Evolutionary conservation across 2,113 vertebrate species (phyloP), one percentile per base, ranked within the genome.

Genomic region (Callopanchax toddi): DNA sequence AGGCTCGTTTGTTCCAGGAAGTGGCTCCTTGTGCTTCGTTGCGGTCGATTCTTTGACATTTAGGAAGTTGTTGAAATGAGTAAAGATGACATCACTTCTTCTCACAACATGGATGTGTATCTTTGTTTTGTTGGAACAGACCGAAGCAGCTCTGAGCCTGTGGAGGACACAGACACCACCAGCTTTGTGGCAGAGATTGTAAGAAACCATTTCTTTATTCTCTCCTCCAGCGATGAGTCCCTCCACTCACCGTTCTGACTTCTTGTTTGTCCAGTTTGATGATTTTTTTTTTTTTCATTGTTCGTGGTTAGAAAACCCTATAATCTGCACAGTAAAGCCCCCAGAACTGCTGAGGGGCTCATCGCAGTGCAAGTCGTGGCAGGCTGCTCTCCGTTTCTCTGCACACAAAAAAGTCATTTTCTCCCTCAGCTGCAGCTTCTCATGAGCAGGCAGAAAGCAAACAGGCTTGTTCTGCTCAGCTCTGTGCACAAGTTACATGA

Each of bases 151-250:
- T 94, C 94, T 67, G 95, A 95, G 60, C 97, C 97, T 0, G 96
- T 99, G 79, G 96, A 99, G 81, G 96, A 99, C 81, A 97, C 93
- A 0, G 96, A 99, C 83, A 96, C 97, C 20, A 99, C 95, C 87
- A 95, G 92, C 79, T 91, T 97, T 26, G 89, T 95, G n/a, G 90
- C 93, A 78, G 85, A 93, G 74, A 84, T 91, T 90, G 97, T 98
- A 90, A 34, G 93, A 1, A 15, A 11, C 22, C 13, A 50, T 29
- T 37, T 60, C 11, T 42, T 42, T 46, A 2, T 36, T 46, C 10
- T 34, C 29, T 21, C 1, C 29, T 60, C 13, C 20, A 29, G 12
- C 5, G 1, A 0, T 11, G 1, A 63, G 48, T 78, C 52, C 48
- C 44, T 1, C 29, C 43, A 9, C 5, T 67, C 17, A 29, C 60